Base-by-base conservation (phyloP, 2,113 vertebrate species). In the Nothobranchius furzeri region DNA sequence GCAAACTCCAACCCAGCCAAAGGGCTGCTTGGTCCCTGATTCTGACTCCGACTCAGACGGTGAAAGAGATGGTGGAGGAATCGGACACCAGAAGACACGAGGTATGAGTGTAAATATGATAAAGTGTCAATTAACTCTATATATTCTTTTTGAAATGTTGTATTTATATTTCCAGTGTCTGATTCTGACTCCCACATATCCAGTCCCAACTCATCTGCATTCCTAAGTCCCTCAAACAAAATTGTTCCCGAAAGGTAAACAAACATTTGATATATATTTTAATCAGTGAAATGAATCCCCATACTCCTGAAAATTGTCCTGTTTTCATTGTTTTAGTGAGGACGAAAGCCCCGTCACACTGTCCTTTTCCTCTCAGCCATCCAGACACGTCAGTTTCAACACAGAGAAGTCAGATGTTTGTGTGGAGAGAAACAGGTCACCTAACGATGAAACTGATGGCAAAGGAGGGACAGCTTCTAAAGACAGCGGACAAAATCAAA, bases 21-120 rank as follows among this genome's bases (percentile, higher is more conserved):
- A 91, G 25, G 72, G 78, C 42, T 88, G 82, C 7, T 82, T 94
- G 50, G 92, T 91, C 6, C 87, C 95, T 62, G 94, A 92, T 72
- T 94, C 93, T 46, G 95, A 95, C 55, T 94, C 92, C 0, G 95
- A 95, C 25, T 94, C 94, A n/a, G 95, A 96, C 52, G 87, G 76
- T 54, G 93, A 94, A 68, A 77, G 35, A 74, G 62, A 15, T 12
- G 52, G 70, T 53, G 50, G 30, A 56, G 75, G n/a, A 53, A 68
- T 75, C 11, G 52, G 55, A 60, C 57, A 60, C 58, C 53, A 0
- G 7, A 86, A 72, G 25, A 3, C 55, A 57, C 12, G 53, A n/a
- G 84, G 85, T 90, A 80, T 62, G 70, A 60, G 53, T 68, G 55
- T 14, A 59, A 54, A 14, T 12, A 15, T 8, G 1, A 24, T 13